phyloP scores from a whole-genome alignment of 1,140 invertebrate genomes.

The Pogonognathellus flavescens region DNA sequence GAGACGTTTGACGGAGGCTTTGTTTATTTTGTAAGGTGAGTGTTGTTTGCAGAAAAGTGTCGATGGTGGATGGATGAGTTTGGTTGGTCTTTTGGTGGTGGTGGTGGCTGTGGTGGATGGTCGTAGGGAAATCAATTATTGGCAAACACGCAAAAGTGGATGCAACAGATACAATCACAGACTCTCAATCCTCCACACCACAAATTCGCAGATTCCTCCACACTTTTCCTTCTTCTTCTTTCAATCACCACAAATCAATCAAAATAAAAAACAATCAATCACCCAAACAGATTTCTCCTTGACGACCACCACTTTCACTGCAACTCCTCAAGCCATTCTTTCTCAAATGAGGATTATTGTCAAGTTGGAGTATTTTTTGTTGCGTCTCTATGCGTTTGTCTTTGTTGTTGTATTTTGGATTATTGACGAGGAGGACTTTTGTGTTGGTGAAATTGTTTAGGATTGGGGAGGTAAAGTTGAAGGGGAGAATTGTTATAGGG shows the following conservation, averaged over 20 bases:
- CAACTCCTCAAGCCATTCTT: background rate
- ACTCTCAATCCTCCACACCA: constrained; percentile 14
- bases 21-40: background rate
- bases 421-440: too few species aligned
- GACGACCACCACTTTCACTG: background rate
- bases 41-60: background rate
- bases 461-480: too few species aligned
- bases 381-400: too few species aligned
- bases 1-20: background rate
- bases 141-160: constrained; percentile 47
- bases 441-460: too few species aligned
- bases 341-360: too few species aligned
- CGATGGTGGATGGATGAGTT: background rate
- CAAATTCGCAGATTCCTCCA: too few species aligned
- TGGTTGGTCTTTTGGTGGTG: too few species aligned
- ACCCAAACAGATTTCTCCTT: constrained; percentile 12
- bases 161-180: constrained; percentile 46
- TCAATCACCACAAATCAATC: constrained; percentile 35
- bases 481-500: too few species aligned
- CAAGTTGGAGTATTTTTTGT: too few species aligned
- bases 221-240: too few species aligned
- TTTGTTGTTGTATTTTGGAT: too few species aligned
- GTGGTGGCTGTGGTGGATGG: background rate
- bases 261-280: too few species aligned
- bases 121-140: constrained; percentile 46